These are phyloP conservation scores for Microcaecilia unicolor DNA, from an alignment of 2,797 vertebrate genomes.

Conservation along the genomic window DNA sequence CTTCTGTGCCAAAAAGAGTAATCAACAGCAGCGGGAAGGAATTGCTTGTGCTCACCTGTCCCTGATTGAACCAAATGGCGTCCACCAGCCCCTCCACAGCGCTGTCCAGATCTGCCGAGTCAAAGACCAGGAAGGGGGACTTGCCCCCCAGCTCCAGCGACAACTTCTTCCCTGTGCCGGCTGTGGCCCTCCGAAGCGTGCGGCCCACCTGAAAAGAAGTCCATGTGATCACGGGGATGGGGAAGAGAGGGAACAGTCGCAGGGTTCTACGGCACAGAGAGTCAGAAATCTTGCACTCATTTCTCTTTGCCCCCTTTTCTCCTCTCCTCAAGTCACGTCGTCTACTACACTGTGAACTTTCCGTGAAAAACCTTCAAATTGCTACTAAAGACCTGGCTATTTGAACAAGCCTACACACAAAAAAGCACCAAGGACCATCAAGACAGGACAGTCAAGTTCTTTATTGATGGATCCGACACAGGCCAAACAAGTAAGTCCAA, in stretches of 20 bases:
- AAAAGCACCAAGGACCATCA: too few species aligned
- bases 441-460: too few species aligned
- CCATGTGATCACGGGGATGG: too few species aligned
- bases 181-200: constrained; percentile 47
- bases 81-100: constrained; percentile 66
- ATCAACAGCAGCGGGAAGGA: too few species aligned
- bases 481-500: too few species aligned
- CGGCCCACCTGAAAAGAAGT: constrained; percentile 49
- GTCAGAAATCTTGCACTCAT: background rate
- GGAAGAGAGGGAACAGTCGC: fast-evolving
- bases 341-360: background rate
- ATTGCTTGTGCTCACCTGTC: constrained; percentile 21
- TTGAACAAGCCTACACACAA: too few species aligned
- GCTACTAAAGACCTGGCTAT: too few species aligned
- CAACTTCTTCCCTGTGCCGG: constrained; percentile 50
- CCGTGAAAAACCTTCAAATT: too few species aligned
- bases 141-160: constrained; percentile 41
- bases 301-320: background rate
- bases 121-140: constrained; percentile 65
- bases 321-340: background rate
- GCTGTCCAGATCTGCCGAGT: constrained; percentile 74
- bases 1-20: background rate
- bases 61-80: constrained; percentile 31
- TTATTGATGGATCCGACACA: too few species aligned
- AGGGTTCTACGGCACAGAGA: too few species aligned